These are phyloP conservation scores for Oreohelix idahoensis DNA, from an alignment of 1,140 invertebrate genomes.

Conservation along the genomic window DNA sequence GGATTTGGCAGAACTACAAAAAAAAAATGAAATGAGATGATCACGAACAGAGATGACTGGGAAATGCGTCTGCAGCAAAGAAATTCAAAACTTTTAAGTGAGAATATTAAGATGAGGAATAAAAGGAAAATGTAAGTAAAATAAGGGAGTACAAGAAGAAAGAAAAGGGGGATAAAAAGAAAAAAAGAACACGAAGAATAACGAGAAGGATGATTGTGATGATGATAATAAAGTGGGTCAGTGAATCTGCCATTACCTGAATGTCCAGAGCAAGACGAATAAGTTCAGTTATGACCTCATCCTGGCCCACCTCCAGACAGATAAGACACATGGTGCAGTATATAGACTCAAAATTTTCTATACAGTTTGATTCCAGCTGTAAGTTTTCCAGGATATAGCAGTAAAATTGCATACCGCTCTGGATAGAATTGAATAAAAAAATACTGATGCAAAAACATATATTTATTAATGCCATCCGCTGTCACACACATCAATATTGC, in stretches of 20 bases:
- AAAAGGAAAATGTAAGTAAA: too few relatives aligned
- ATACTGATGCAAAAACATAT: not conserved
- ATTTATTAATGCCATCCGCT: not conserved
- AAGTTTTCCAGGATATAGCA: conserved; percentile 80
- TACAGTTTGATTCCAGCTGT: conserved; percentile 83
- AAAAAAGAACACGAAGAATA: not conserved
- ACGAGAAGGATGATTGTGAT: not conserved
- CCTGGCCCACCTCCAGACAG: conserved; percentile 87
- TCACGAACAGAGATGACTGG: too few relatives aligned
- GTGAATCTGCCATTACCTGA: conserved; percentile 68
- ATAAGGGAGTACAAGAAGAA: too few relatives aligned
- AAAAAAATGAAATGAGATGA: too few relatives aligned
- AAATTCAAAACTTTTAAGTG: too few relatives aligned
- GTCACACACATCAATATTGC: not conserved
- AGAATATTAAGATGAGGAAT: too few relatives aligned
- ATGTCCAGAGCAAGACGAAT: conserved; percentile 84
- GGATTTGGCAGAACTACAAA: too few relatives aligned
- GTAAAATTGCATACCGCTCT: conserved; percentile 68
- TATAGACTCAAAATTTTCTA: conserved; percentile 89
- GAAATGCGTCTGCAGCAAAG: too few relatives aligned
- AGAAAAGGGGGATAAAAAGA: too few relatives aligned
- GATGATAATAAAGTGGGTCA: not conserved
- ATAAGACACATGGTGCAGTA: conserved; percentile 93
- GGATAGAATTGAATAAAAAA: not conserved
- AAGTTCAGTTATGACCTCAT: conserved; percentile 89